Evolutionary conservation across 2,797 vertebrate species (phyloP), one percentile per base, ranked within the genome.

Genomic region (Poecile montanus): DNA sequence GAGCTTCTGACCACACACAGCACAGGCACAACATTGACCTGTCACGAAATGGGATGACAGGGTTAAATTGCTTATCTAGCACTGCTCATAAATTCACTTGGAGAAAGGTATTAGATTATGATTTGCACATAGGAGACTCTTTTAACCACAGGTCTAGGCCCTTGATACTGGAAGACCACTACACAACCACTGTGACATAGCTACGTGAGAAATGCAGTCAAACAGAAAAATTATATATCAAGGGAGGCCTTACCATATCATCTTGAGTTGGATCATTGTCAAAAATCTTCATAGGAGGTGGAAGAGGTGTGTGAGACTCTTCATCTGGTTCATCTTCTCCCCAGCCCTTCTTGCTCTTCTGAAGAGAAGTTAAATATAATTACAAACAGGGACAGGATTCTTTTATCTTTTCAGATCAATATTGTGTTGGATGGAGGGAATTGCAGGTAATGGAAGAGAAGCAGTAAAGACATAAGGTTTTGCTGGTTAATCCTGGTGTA

Each of bases 221-320:
- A 77, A 57, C 19, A 71, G 15, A 68, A 71, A 90, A 85, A 27
- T 8, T 36, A 29, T 15, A 60, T 0, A 57, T 61, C 18, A 80
- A 30, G 30, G 26, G 58, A 91, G 44, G 62, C 42, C 97, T 91
- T 98, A 99, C 99, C 99, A 99, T 99, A 83, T 99, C 99, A 17
- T 99, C 99, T 94, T 99, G 99, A 11, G 98, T 97, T 13, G 99
- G 98, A 12, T 99, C 98, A 61, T 99, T 99, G 95, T 99, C 99
- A 96, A 99, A 99, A 97, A 99, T 99, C 98, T 99, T 99, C 99
- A 99, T 99, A 60, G 98, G 99, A 2, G 99, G 99, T 70, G 99
- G 99, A 53, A 99, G 99, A 38, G 99, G 99, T 9, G 98, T 99
- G 96, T 99, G 99, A 7, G 99, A 98, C 81, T 99, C 99, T 93